Percentiles rank a stretch among this genome's conserved stretches.
These are phyloP conservation scores for Mus pahari DNA, from an alignment of 2,113 vertebrate species.

Conservation along the genomic window DNA sequence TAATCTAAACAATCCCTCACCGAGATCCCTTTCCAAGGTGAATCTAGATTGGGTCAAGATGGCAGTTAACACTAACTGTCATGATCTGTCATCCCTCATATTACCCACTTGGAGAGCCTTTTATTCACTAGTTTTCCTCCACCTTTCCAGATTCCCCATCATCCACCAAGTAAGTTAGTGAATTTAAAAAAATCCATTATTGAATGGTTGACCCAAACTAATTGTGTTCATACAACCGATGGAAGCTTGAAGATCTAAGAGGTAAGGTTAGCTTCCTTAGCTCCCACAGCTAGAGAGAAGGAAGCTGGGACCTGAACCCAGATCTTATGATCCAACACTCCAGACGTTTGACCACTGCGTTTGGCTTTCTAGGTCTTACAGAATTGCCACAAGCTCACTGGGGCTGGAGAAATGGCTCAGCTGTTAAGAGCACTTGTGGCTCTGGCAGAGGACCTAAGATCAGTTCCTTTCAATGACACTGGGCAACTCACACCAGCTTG, in stretches of 20 bases:
- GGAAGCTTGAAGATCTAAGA: background rate
- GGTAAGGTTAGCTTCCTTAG: background rate
- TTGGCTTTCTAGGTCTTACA: background rate
- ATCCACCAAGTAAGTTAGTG: background rate
- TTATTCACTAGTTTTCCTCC: background rate
- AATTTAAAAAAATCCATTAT: background rate
- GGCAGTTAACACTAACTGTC: background rate
- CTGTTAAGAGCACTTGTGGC: background rate
- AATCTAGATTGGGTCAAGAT: background rate
- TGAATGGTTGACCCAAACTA: background rate
- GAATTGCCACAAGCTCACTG: background rate
- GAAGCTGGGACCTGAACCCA: background rate
- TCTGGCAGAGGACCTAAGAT: background rate
- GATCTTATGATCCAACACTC: background rate
- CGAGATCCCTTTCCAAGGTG: background rate
- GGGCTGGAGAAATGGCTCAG: background rate
- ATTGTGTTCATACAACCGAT: background rate
- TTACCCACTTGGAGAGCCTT: background rate
- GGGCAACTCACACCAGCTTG: background rate
- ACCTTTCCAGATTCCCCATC: background rate
- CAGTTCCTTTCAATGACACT: background rate
- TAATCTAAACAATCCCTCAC: background rate
- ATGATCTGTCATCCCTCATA: background rate
- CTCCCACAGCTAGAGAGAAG: background rate
- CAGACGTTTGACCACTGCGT: background rate